Evolutionary conservation across 1,140 invertebrate genomes (phyloP), one percentile per base, ranked within the genome.

Genomic region (Zaprionus ornatus): DNA sequence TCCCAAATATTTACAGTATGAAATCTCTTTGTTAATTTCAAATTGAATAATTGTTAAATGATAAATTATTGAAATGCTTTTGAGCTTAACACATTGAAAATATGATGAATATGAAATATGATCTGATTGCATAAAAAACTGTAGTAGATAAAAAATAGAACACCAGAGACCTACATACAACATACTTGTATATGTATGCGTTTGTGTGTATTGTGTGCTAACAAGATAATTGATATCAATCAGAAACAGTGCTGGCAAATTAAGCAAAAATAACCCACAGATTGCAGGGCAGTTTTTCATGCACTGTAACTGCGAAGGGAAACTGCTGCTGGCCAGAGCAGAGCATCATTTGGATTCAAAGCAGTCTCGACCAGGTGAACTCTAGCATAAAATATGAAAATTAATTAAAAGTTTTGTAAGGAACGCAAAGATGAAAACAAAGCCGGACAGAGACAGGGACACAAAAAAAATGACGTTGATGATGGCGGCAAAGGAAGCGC

Each of bases 321-420:
- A 32, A 10, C 29, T 32, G 29, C 29, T 32, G 25, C 25, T 27
- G 25, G 45, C 6, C 17, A 48, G 17, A 7, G 19, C 35, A 48
- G 23, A n/a, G 17, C 45, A 29, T 50, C 42, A 54, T 32, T 62
- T 27, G 13, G 50, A 55, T 48, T 55, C n/a, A 70, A 32, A 61
- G 64, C 68, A 45, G 35, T 9, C 48, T 57, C 57, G 54, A 42
- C n/a, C 62, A 68, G 75, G 56, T 68, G 72, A 63, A 61, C 61
- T 88, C 69, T 66, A 77, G 72, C 69, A 81, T 78, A 82, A 88
- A 88, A 88, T 88, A 88, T 88, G 85, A 90, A 88, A 88, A 88
- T 88, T 88, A 88, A 88, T 88, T 88, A 88, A 88, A 90, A 88
- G 68, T 90, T 88, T 81, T 56, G 35, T 37, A 45, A 55, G 56